Base-by-base conservation (phyloP, 2,888 invertebrate genomes). In the Blera fallax region DNA sequence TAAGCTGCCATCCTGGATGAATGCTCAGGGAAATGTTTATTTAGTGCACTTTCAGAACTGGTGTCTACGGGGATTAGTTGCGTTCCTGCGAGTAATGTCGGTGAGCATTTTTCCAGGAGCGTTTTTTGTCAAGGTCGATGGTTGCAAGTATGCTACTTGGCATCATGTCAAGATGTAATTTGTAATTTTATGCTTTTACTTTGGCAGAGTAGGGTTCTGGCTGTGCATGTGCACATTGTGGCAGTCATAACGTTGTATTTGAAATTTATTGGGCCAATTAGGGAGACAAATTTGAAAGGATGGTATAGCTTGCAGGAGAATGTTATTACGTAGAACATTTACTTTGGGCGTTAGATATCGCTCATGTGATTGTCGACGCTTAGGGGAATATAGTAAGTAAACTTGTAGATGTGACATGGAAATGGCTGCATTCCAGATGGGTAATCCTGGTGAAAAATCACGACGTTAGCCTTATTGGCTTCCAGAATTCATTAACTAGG, bases 221-320 rank as follows among this genome's bases (percentile, higher is more conserved):
- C 10, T 40, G 40, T 37, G 37, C 14, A 40, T 14, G 16, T 45
- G 37, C 58, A 40, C 24, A 24, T 58, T 56, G n/a, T 29, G 77
- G 54, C 29, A 43, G 37, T 62, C 78, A 70, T 60, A 60, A 69
- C 43, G 52, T 40, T 50, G 37, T 37, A 11, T 54, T 45, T 24
- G 18, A 32, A 78, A 78, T 78, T 78, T 78, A 78, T 78, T 70
- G 69, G 62, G 16, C 78, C 69, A 78, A 78, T 78, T 78, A 78
- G 21, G 78, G 16, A 16, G 60, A 70, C 52, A 78, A 52, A 70
- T 78, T 78, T 21, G 62, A 52, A 50, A 10, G 16, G 52, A 27
- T 78, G 69, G 52, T 52, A 24, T 43, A 60, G 48, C 10, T 58
- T 60, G 34, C 43, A 32, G 14, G 45, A 8, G 18, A 32, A 10